phyloP scores from a whole-genome alignment of 2,797 vertebrate species.

The Huso huso region DNA sequence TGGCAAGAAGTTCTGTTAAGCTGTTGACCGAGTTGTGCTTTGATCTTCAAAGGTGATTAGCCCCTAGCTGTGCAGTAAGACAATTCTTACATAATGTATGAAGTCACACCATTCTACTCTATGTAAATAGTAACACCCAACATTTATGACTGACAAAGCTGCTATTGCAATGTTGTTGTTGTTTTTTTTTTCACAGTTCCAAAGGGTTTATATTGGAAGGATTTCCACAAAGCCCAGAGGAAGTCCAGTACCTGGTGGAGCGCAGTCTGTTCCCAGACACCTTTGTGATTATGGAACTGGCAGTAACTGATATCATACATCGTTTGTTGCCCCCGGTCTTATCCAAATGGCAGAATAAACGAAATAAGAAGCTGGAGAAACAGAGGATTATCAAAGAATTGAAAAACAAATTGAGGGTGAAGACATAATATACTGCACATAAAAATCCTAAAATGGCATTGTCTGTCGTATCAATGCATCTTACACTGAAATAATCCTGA shows the following conservation, averaged over 20 bases:
- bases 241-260: conserved; percentile 66
- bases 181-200: conserved; percentile 51
- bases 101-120: no score
- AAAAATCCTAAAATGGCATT: background rate
- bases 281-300: conserved; percentile 57
- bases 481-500: no score
- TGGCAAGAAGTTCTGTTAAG: no score
- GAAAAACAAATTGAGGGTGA: conserved; percentile 64
- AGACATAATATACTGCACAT: conserved; percentile 5
- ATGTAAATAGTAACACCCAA: no score
- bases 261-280: conserved; percentile 73
- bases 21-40: no score
- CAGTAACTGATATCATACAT: conserved; percentile 56
- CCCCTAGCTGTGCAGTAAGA: no score
- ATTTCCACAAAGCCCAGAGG: conserved; percentile 69
- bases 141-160: no score
- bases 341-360: conserved; percentile 62
- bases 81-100: no score
- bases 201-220: conserved; percentile 89
- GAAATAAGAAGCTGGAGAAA: conserved; percentile 42
- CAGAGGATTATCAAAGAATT: conserved; percentile 55
- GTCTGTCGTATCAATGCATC: background rate
- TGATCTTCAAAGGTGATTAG: no score
- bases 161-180: no score
- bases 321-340: conserved; percentile 66